Evolutionary conservation across 2,888 invertebrate species (phyloP).

Genomic region (Volucella inflata): DNA sequence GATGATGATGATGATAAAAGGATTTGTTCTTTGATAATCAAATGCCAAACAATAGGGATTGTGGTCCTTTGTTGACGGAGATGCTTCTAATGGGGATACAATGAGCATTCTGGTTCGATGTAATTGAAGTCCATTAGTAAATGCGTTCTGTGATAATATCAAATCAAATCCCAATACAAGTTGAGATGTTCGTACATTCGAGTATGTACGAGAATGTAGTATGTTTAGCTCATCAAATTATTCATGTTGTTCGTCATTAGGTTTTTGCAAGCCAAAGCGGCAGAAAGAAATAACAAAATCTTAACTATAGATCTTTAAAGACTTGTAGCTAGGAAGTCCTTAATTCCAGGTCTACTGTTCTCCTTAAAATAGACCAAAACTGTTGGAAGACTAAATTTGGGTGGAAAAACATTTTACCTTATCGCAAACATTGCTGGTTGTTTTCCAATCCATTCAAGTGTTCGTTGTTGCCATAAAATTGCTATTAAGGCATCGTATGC

Average conservation of each 20-base stretch:
- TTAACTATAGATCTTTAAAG: too few species aligned
- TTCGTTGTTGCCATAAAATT: conserved; percentile 45
- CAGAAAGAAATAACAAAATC: too few species aligned
- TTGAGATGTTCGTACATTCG: too few species aligned
- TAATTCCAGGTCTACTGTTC: too few species aligned
- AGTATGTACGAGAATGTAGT: too few species aligned
- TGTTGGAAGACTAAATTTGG: background rate
- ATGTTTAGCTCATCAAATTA: too few species aligned
- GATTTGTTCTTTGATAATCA: conserved; percentile 20
- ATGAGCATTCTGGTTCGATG: background rate
- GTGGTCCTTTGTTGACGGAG: background rate
- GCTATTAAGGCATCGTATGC: conserved; percentile 18
- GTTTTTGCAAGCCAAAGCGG: too few species aligned
- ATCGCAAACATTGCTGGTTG: conserved; percentile 45
- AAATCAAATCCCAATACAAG: too few species aligned
- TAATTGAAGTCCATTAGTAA: background rate
- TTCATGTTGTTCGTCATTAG: too few species aligned
- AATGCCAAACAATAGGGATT: conserved; percentile 12
- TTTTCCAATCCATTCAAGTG: conserved; percentile 51
- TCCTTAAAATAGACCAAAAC: too few species aligned
- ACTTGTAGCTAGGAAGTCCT: too few species aligned
- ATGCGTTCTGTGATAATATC: background rate
- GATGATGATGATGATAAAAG: conserved; percentile 37
- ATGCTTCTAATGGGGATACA: background rate
- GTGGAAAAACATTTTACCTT: conserved; percentile 41